Conservation (phyloP, 1,140 invertebrate species). For the Ostrea denselamellosa region DNA sequence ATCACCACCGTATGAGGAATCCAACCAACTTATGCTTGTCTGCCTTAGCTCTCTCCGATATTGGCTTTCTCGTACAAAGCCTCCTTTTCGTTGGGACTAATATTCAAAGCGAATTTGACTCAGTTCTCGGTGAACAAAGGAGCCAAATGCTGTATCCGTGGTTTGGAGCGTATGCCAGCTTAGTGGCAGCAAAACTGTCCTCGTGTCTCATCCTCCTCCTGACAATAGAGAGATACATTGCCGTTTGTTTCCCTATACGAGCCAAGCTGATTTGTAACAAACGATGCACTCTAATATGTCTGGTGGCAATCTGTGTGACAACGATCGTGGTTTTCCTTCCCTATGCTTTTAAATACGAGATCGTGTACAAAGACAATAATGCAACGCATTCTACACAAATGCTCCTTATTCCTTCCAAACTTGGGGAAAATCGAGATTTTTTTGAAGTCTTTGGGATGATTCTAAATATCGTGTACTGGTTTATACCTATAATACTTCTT, state of each 20-base stretch:
- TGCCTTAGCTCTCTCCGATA: conserved; percentile 69
- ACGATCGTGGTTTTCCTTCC: conserved; percentile 69
- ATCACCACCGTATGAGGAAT: conserved; percentile 67
- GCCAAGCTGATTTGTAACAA: conserved; percentile 67
- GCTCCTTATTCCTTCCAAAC: background rate
- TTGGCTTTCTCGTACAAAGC: conserved; percentile 69
- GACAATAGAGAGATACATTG: conserved; percentile 70
- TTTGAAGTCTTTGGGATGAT: conserved; percentile 65
- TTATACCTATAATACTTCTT: conserved; percentile 66
- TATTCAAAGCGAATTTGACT: conserved; percentile 59
- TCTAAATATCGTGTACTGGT: conserved; percentile 68
- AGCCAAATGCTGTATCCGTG: conserved; percentile 65
- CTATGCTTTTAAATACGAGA: conserved; percentile 67
- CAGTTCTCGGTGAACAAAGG: conserved; percentile 56
- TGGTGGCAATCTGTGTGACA: conserved; percentile 64
- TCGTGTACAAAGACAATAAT: conserved; percentile 51
- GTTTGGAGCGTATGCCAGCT: conserved; percentile 69
- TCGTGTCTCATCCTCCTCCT: conserved; percentile 69
- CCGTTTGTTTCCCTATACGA: conserved; percentile 71
- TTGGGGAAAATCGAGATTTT: conserved; percentile 58
- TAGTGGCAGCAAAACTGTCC: conserved; percentile 70
- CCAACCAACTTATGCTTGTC: conserved; percentile 68
- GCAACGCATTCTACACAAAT: conserved; percentile 12
- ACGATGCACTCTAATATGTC: conserved; percentile 60
- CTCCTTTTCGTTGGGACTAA: conserved; percentile 64